Conservation (phyloP, 2,797 vertebrate genomes). For the Threskiornis aethiopicus region DNA sequence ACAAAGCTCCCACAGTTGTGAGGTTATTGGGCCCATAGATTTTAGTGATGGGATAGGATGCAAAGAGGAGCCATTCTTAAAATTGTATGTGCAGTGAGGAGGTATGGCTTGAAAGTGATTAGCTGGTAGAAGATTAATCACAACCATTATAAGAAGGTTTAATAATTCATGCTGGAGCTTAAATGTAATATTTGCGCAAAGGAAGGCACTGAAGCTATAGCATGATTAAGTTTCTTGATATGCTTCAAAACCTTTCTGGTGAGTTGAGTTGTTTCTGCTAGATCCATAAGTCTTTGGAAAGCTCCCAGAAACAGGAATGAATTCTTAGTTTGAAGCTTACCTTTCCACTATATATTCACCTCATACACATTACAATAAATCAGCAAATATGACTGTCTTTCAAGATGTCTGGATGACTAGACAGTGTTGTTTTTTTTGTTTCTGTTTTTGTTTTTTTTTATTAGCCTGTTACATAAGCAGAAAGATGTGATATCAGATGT, state of each 20-base stretch:
- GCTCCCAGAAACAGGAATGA: background rate
- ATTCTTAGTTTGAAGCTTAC: background rate
- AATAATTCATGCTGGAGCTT: slow-evolving; percentile 50
- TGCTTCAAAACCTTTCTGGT: background rate
- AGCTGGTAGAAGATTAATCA: slow-evolving; percentile 42
- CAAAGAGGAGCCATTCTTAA: background rate
- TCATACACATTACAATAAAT: background rate
- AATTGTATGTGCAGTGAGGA: background rate
- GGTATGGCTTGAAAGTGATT: background rate
- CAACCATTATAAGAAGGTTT: slow-evolving; percentile 23
- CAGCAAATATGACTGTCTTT: background rate
- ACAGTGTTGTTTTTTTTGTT: background rate
- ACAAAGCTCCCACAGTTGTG: background rate
- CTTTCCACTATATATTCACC: background rate
- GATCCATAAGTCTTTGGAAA: background rate
- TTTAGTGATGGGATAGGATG: background rate
- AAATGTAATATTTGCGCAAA: slow-evolving; percentile 48
- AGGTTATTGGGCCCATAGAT: background rate
- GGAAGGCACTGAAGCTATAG: background rate
- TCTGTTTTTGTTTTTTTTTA: too few relatives aligned
- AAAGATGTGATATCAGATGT: background rate
- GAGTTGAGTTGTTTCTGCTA: background rate
- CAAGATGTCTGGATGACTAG: background rate
- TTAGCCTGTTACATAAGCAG: background rate
- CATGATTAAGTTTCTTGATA: background rate